Conservation (phyloP, 30 jellyfish, hydroid and myxozoan species). For the Rhopilema esculentum region DNA sequence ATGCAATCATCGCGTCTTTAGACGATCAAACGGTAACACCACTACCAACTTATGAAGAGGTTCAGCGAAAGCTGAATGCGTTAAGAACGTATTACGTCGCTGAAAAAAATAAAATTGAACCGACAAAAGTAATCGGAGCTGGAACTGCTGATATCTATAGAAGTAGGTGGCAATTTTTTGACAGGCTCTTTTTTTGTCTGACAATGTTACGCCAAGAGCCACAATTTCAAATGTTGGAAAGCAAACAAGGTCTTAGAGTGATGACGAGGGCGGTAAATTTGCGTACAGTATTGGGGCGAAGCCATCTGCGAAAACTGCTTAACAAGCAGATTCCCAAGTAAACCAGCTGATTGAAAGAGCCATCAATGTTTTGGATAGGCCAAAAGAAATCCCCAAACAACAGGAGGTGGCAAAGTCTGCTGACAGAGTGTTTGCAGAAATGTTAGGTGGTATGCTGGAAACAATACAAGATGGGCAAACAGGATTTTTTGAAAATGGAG, state of each 20-base stretch:
- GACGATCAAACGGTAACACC: constrained; percentile 27
- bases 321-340: constrained; percentile 7
- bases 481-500: constrained; percentile 48
- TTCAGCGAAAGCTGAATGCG: constrained; percentile 45
- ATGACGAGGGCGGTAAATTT: constrained; percentile 39
- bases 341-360: constrained; percentile 14
- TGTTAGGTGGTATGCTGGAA: constrained; percentile 37
- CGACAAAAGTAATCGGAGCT: constrained; percentile 45
- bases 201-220: constrained; percentile 54
- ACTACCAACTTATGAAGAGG: constrained; percentile 38
- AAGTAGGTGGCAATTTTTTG: constrained; percentile 47
- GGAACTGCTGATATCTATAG: constrained; percentile 37
- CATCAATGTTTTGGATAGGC: constrained; percentile 26
- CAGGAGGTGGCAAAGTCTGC: constrained; percentile 28
- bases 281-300: constrained; percentile 32
- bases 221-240: constrained; percentile 46
- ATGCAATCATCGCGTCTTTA: constrained; percentile 17
- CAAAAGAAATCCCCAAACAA: constrained; percentile 24
- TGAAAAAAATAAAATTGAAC: constrained; percentile 37
- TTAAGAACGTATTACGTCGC: constrained; percentile 42
- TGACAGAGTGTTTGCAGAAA: constrained; percentile 33
- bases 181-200: constrained; percentile 37
- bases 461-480: constrained; percentile 38
- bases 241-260: not conserved
- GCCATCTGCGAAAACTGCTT: constrained; percentile 18